phyloP scores from a whole-genome alignment of 2,113 vertebrate species.

The Hylia prasina region DNA sequence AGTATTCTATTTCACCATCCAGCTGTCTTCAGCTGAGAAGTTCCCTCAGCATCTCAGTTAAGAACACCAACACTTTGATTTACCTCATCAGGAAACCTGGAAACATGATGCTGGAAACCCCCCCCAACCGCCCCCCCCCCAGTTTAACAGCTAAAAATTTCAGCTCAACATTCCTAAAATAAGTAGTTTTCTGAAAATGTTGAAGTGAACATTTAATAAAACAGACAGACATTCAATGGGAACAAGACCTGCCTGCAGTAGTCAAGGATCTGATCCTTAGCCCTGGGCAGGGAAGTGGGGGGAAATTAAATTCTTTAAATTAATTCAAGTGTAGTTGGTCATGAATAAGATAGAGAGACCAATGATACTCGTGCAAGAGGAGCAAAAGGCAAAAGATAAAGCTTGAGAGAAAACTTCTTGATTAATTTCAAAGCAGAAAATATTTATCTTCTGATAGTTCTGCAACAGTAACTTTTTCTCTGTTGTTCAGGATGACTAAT shows the following conservation, averaged over 20 bases:
- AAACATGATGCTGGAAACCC: neutral
- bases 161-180: neutral
- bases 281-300: neutral
- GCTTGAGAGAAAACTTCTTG: neutral
- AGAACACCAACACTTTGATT: neutral
- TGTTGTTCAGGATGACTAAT: neutral
- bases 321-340: neutral
- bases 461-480: neutral
- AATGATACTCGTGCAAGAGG: neutral
- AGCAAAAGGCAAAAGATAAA: neutral
- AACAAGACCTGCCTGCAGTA: neutral
- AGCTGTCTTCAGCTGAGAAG: neutral
- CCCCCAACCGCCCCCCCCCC: neutral
- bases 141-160: neutral
- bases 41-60: neutral
- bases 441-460: constrained; percentile 6
- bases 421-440: constrained; percentile 21
- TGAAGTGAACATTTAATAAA: neutral
- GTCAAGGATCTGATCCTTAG: neutral
- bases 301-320: neutral
- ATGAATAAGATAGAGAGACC: neutral
- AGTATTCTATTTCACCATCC: neutral
- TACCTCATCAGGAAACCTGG: neutral
- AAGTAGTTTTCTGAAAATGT: neutral
- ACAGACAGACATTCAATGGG: neutral